Base-by-base conservation (phyloP, 2,888 invertebrate species). In the Pyrrhosoma nymphula region DNA sequence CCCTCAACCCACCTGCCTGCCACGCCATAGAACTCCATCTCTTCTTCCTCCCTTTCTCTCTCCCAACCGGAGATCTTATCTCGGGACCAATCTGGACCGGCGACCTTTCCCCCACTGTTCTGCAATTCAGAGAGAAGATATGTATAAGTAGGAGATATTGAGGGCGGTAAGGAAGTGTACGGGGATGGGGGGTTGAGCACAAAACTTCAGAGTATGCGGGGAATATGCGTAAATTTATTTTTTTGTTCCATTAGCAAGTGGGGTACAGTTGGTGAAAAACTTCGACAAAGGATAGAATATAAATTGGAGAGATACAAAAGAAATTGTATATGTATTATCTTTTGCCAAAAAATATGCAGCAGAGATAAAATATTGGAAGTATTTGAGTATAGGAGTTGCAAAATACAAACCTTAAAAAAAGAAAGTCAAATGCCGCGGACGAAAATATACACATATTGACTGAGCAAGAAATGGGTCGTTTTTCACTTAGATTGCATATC, bases 91-190 rank as follows among this genome's bases (percentile, higher is more conserved):
- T 69, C 69, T 69, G 69, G 69, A 82, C 82, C 63, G 69, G 93
- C 93, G 93, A 93, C 93, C 93, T 93, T 93, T 93, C 93, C 93
- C 75, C 93, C 75, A 69, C 93, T 93, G 93, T 93, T 93, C 93
- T 93, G 93, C 93, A 93, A 93, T 93, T 93, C 93, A 93, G 93
- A 63, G 93, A 69, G 93, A 75, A 93, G 93, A 93, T 93, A 93
- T 93, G 82, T 82, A 93, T 93, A 93, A 93, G 93, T 69, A 69
- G 93, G 93, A 93, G 69, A 69, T 93, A 93, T 93, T 93, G 93
- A 69, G 69, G 63, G 10, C 69, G n/a, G 93, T 47, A 55, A n/a
- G 93, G 69, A 47, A 47, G 69, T 26, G 30, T 26, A 14, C 69
- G 63, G 93, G n/a, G 35, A n/a, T 47, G 30, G 4, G 69, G 69